A percentile compares a stretch with the other conserved stretches of the same genome.
phyloP scores from a whole-genome alignment of 2,797 vertebrate genomes.

The Xyrichtys novacula region DNA sequence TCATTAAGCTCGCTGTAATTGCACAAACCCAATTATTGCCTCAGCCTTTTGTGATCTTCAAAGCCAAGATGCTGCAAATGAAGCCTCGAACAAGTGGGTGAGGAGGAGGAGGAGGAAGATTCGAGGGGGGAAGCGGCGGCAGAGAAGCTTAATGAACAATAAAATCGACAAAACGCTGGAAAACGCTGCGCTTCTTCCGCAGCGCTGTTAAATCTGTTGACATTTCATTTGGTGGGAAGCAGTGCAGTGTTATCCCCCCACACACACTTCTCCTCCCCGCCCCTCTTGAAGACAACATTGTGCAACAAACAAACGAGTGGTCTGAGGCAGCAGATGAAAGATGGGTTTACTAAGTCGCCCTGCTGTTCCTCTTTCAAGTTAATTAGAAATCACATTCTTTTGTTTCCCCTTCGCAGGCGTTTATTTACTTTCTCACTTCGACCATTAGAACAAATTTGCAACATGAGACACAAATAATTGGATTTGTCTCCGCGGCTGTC shows the following conservation, averaged over 20 bases:
- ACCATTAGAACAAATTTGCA: constrained; percentile 89
- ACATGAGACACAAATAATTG: constrained; percentile 89
- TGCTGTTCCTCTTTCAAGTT: constrained; percentile 88
- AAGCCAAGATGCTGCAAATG: constrained; percentile 84
- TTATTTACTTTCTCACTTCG: constrained; percentile 86
- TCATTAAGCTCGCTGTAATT: constrained; percentile 87
- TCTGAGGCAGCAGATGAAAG: constrained; percentile 85
- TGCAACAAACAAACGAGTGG: constrained; percentile 84
- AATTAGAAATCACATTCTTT: constrained; percentile 89
- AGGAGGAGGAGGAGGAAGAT: constrained; percentile 31
- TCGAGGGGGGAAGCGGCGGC: constrained; percentile 27
- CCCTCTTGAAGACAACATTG: constrained; percentile 79
- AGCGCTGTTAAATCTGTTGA: constrained; percentile 85
- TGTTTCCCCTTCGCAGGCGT: constrained; percentile 84
- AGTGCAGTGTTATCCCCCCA: constrained; percentile 48
- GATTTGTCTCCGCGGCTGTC: constrained; percentile 86
- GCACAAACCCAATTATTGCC: constrained; percentile 88
- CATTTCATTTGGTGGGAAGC: constrained; percentile 85
- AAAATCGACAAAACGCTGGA: constrained; percentile 83
- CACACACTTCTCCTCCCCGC: constrained; percentile 32
- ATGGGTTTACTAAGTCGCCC: constrained; percentile 85
- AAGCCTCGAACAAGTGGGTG: constrained; percentile 77
- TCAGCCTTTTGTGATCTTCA: constrained; percentile 87
- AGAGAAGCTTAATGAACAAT: constrained; percentile 85
- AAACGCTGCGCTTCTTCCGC: constrained; percentile 63